These are phyloP conservation scores for Drosophila kambysellisi DNA, from an alignment of 2,888 invertebrate species.

Conservation along the genomic window DNA sequence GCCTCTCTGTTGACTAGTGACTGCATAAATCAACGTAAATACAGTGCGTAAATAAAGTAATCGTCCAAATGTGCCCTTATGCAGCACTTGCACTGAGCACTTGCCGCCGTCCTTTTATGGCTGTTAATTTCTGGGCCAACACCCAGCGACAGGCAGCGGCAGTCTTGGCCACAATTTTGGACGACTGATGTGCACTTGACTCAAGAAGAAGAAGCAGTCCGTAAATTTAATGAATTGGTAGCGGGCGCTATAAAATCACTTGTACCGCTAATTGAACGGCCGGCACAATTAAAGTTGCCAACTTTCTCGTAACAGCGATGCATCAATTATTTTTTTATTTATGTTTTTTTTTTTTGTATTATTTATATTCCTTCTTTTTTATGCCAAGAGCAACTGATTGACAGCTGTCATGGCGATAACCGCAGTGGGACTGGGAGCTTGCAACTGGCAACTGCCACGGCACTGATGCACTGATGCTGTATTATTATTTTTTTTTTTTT, in stretches of 20 bases:
- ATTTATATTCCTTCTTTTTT: slow-evolving; percentile 9
- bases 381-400: slow-evolving; percentile 57
- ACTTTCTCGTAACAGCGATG: slow-evolving; percentile 61
- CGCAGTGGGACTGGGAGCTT: slow-evolving; percentile 65
- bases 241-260: slow-evolving; percentile 76
- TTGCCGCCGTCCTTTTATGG: slow-evolving; percentile 39
- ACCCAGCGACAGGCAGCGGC: slow-evolving; percentile 48
- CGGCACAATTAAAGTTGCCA: slow-evolving; percentile 64
- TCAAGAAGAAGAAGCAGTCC: slow-evolving; percentile 17
- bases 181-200: slow-evolving; percentile 18
- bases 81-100: slow-evolving; percentile 28
- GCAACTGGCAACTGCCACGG: slow-evolving; percentile 23
- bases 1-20: slow-evolving; percentile 29
- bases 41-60: slow-evolving; percentile 80
- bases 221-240: slow-evolving; percentile 40
- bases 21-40: slow-evolving; percentile 76
- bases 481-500: slow-evolving; percentile 18
- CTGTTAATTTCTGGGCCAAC: slow-evolving; percentile 73
- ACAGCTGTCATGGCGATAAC: slow-evolving; percentile 81
- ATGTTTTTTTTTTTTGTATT: slow-evolving; percentile 6
- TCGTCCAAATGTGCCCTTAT: slow-evolving; percentile 62
- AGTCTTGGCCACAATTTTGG: slow-evolving; percentile 15
- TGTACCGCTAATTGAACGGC: slow-evolving; percentile 73
- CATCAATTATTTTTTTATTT: slow-evolving; percentile 23
- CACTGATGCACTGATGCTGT: slow-evolving; percentile 28